These are phyloP conservation scores for Agelastica alni DNA, from an alignment of 2,888 invertebrate genomes.

Conservation along the genomic window DNA sequence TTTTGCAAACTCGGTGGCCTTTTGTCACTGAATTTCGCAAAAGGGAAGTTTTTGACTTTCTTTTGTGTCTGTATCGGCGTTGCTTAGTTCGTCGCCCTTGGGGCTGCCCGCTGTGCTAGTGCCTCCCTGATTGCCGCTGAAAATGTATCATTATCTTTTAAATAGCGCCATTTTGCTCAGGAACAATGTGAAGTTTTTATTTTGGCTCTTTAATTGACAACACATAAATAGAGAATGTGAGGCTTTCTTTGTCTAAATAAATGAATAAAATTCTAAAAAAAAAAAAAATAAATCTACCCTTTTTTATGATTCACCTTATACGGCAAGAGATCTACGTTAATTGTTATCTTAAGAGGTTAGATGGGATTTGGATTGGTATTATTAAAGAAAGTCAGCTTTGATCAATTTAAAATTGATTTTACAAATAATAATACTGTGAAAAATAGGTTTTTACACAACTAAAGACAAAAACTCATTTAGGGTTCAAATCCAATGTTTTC, in stretches of 20 bases:
- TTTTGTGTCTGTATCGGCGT: conserved; percentile 64
- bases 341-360: not conserved
- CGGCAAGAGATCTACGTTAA: no score
- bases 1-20: conserved; percentile 62
- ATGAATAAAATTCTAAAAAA: conserved; percentile 13
- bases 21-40: conserved; percentile 78
- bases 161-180: no score
- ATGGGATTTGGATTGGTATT: no score
- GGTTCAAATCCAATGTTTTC: no score
- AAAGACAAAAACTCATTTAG: no score
- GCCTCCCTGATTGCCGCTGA: conserved; percentile 64
- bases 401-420: no score
- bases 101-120: conserved; percentile 37
- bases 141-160: conserved; percentile 21
- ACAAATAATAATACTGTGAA: no score
- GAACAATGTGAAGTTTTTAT: no score
- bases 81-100: conserved; percentile 64
- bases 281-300: not conserved
- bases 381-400: no score
- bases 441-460: no score
- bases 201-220: conserved; percentile 29
- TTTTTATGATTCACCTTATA: conserved; percentile 3
- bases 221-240: conserved; percentile 21
- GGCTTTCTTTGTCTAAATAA: conserved; percentile 27
- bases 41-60: conserved; percentile 71